phyloP scores from a whole-genome alignment of 2,888 invertebrate species.

The Ptycholaimellus sp. region DNA sequence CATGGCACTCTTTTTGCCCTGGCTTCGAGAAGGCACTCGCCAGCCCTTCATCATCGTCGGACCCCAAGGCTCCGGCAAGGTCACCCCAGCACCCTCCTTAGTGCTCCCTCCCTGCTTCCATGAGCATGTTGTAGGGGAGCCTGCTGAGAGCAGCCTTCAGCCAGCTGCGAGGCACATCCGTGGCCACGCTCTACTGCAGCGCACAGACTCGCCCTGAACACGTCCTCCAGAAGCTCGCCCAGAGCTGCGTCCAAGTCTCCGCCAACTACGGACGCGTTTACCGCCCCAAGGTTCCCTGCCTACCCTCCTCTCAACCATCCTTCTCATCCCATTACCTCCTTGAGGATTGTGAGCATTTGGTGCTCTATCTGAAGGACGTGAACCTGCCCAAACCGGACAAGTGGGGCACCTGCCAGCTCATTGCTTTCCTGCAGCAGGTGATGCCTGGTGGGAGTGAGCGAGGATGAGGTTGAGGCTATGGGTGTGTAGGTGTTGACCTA shows the following conservation, averaged over 20 bases:
- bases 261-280: constrained; percentile 48
- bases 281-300: constrained; percentile 51
- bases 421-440: constrained; percentile 66
- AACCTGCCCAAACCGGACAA: constrained; percentile 52
- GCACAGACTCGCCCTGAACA: constrained; percentile 55
- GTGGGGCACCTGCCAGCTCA: constrained; percentile 63
- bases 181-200: constrained; percentile 59
- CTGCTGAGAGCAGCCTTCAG: constrained; percentile 47
- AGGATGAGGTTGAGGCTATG: constrained; percentile 1
- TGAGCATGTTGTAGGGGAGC: constrained; percentile 5
- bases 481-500: constrained; percentile 42
- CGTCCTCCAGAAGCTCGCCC: constrained; percentile 53
- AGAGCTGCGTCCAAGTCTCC: constrained; percentile 50
- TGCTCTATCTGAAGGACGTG: constrained; percentile 54
- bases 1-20: constrained; percentile 34
- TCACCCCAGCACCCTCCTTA: constrained; percentile 12
- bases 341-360: constrained; percentile 44
- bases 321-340: no score
- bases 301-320: no score
- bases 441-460: no score
- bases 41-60: constrained; percentile 56
- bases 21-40: constrained; percentile 36
- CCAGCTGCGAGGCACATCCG: constrained; percentile 41
- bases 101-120: not conserved
- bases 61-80: constrained; percentile 57